Percentiles rank a stretch among this genome's conserved stretches.
These are phyloP conservation scores for Limnephilus lunatus DNA, from an alignment of 2,888 invertebrate species.

Conservation along the genomic window DNA sequence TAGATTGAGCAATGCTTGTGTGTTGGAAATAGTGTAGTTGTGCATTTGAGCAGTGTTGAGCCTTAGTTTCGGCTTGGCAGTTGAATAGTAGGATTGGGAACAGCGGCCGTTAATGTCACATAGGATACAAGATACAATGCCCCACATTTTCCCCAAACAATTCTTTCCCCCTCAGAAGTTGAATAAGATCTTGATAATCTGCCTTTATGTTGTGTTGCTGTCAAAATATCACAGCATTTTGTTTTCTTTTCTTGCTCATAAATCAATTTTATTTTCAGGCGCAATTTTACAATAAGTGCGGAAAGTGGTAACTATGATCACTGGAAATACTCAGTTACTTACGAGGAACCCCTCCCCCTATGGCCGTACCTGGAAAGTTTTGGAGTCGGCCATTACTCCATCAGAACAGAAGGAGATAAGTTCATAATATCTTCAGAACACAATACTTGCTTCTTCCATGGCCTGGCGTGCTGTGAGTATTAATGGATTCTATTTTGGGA, in stretches of 20 bases:
- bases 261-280: conserved; percentile 33
- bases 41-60: too few relatives aligned
- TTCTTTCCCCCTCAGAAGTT: too few relatives aligned
- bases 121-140: too few relatives aligned
- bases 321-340: conserved; percentile 83
- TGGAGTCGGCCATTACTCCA: conserved; percentile 78
- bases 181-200: too few relatives aligned
- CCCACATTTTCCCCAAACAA: too few relatives aligned
- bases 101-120: too few relatives aligned
- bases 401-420: conserved; percentile 73
- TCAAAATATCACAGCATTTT: background rate
- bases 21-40: too few relatives aligned
- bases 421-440: conserved; percentile 81
- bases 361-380: conserved; percentile 80
- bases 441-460: conserved; percentile 79
- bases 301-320: conserved; percentile 83
- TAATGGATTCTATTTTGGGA: background rate
- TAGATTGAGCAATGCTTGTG: too few relatives aligned
- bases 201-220: too few relatives aligned
- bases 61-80: too few relatives aligned
- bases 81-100: too few relatives aligned
- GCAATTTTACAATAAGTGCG: conserved; percentile 72
- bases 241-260: background rate
- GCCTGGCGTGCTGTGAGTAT: conserved; percentile 80
- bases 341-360: conserved; percentile 81